Percentiles rank a stretch among this genome's conserved stretches.
phyloP scores from a whole-genome alignment of 2,797 vertebrate species.

The Acanthis flammea region DNA sequence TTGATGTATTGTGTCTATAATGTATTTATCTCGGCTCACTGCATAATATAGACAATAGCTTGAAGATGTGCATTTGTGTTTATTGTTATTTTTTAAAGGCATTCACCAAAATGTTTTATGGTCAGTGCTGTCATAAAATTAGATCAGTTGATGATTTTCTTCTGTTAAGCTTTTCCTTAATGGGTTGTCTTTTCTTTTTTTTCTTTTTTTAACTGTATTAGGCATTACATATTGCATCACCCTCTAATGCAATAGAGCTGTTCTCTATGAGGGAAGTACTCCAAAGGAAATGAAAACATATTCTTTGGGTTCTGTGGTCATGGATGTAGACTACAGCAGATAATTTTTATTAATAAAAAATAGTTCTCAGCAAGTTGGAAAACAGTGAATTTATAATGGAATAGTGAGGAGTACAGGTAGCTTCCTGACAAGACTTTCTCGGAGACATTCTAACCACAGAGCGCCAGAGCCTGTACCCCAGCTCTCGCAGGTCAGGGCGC shows the following conservation, averaged over 20 bases:
- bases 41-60: not conserved
- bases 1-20: constrained; percentile 23
- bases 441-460: not conserved
- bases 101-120: constrained; percentile 9
- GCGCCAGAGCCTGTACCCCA: not conserved
- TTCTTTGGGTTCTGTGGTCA: not conserved
- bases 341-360: not conserved
- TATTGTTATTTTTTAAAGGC: not conserved
- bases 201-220: constrained; percentile 29
- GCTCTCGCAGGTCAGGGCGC: fast-evolving
- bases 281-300: not conserved
- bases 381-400: not conserved
- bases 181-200: constrained; percentile 3
- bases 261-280: not conserved
- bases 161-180: constrained; percentile 51
- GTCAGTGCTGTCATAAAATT: not conserved
- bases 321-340: not conserved
- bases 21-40: not conserved
- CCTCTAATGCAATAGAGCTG: constrained; percentile 8
- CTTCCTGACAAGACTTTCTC: not conserved
- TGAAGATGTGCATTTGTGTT: not conserved
- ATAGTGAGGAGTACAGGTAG: not conserved
- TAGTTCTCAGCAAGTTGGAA: not conserved
- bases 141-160: constrained; percentile 46
- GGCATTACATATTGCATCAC: constrained; percentile 2